Percentiles rank a stretch among this genome's conserved stretches.
Evolutionary conservation across 2,113 vertebrate species (phyloP).

Genomic region (Malurus alboscapulatus): DNA sequence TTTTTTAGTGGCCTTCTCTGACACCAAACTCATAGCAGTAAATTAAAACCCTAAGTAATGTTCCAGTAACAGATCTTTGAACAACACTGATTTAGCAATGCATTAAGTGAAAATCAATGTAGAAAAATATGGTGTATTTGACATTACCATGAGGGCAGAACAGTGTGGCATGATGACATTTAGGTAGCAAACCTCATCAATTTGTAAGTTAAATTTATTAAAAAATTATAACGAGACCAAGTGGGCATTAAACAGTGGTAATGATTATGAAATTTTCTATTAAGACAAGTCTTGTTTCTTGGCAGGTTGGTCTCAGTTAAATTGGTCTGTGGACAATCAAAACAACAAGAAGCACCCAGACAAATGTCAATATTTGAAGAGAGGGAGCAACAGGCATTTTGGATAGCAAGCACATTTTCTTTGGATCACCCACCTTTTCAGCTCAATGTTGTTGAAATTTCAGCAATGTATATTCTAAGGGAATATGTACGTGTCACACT

Average conservation of each 20-base stretch:
- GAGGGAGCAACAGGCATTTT: constrained; percentile 63
- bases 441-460: constrained; percentile 41
- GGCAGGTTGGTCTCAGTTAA: constrained; percentile 22
- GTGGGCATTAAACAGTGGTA: constrained; percentile 23
- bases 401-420: constrained; percentile 68
- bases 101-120: neutral
- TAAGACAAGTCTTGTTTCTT: constrained; percentile 50
- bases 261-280: constrained; percentile 55
- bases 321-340: constrained; percentile 70
- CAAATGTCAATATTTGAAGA: constrained; percentile 76
- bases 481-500: neutral
- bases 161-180: neutral
- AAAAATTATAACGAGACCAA: constrained; percentile 49
- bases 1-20: neutral
- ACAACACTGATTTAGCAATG: neutral
- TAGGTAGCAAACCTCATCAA: neutral
- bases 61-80: neutral
- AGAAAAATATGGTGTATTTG: neutral
- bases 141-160: neutral
- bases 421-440: constrained; percentile 63
- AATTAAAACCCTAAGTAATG: neutral
- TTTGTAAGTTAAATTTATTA: constrained; percentile 48
- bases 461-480: constrained; percentile 25
- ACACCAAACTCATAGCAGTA: neutral
- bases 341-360: constrained; percentile 72